phyloP scores from a whole-genome alignment of 2,888 invertebrate genomes.

The Andrena trimmerana region DNA sequence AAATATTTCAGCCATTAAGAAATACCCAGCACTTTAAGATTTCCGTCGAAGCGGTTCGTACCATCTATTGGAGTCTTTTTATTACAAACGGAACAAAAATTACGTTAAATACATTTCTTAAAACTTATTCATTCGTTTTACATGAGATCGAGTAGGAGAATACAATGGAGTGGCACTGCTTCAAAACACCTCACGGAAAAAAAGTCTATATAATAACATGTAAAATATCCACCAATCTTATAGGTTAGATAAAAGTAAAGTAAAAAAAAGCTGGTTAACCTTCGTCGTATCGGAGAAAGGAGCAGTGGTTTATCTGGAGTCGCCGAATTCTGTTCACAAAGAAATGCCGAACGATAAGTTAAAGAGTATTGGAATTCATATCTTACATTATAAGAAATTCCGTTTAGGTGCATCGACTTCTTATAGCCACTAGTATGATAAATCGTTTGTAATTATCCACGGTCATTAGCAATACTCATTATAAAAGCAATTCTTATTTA shows the following conservation, averaged over 20 bases:
- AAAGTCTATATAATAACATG: not conserved
- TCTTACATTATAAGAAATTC: not conserved
- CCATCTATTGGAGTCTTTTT: no score
- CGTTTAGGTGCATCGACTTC: not conserved
- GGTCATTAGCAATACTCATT: no score
- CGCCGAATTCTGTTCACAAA: slow-evolving; percentile 39
- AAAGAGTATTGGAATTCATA: slow-evolving; percentile 1
- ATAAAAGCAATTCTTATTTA: no score
- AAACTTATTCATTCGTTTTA: no score
- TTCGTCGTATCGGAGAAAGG: slow-evolving; percentile 49
- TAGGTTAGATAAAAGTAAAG: slow-evolving; percentile 25
- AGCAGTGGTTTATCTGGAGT: slow-evolving; percentile 24
- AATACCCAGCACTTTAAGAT: no score
- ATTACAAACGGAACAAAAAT: no score
- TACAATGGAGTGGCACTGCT: not conserved
- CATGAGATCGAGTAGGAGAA: not conserved
- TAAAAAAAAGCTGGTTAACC: slow-evolving; percentile 46
- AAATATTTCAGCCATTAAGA: no score
- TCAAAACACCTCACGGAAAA: not conserved
- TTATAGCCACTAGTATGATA: no score
- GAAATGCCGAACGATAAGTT: slow-evolving; percentile 4
- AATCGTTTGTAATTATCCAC: no score
- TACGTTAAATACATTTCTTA: no score
- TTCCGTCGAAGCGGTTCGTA: no score
- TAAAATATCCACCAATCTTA: slow-evolving; percentile 26